Evolutionary conservation across 2,113 vertebrate genomes (phyloP).

Genomic region (Ceratotherium simum): DNA sequence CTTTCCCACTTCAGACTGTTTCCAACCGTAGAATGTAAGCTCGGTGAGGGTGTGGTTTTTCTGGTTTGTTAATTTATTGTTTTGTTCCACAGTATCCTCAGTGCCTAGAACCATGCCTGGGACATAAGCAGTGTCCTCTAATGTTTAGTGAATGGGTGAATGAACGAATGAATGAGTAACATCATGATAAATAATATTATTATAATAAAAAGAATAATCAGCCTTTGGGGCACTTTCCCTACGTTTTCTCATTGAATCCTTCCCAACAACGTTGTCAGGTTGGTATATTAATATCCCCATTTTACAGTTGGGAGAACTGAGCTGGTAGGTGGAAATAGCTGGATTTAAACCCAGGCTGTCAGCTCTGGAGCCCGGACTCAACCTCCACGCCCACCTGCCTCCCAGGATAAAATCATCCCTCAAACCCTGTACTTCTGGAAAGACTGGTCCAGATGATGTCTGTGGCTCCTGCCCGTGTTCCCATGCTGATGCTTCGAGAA

Average conservation of each 20-base stretch:
- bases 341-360: not conserved
- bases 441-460: not conserved
- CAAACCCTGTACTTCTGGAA: too few relatives aligned
- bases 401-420: not conserved
- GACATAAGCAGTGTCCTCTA: not conserved
- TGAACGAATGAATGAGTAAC: not conserved
- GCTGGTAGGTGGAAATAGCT: not conserved
- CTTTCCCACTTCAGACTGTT: not conserved
- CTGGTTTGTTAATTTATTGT: not conserved
- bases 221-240: not conserved
- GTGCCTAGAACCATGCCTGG: not conserved
- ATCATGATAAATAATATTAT: not conserved
- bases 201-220: not conserved
- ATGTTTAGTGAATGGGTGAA: not conserved
- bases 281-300: too few relatives aligned
- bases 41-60: fast-evolving
- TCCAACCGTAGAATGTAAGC: not conserved
- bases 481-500: not conserved
- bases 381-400: not conserved
- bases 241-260: not conserved
- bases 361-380: not conserved
- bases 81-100: not conserved
- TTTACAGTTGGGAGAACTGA: not conserved
- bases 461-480: not conserved
- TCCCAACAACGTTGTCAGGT: not conserved